A percentile compares a stretch with the other conserved stretches of the same genome.
Evolutionary conservation across 2,888 invertebrate species (phyloP).

Genomic region (Girardia tigrina): DNA sequence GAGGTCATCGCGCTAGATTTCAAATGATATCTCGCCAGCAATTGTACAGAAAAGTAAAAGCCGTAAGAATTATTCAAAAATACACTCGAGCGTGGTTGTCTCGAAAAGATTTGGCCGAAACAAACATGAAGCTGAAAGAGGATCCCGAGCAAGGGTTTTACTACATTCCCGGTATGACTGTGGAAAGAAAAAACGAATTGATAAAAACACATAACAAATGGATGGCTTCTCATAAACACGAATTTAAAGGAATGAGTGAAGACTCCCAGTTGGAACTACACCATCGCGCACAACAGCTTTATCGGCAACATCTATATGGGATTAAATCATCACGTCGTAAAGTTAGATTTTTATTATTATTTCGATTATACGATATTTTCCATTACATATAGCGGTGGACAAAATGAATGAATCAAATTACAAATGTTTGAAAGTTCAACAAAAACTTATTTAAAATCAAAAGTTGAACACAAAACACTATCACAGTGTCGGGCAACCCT

Average conservation of each 20-base stretch:
- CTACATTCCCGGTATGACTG: background rate
- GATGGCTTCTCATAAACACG: constrained; percentile 1
- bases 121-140: background rate
- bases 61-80: background rate
- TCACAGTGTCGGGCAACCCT: too few species aligned
- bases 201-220: background rate
- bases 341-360: too few species aligned
- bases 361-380: too few species aligned
- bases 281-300: background rate
- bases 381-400: too few species aligned
- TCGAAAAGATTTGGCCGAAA: background rate
- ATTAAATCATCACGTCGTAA: background rate
- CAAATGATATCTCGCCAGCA: constrained; percentile 39
- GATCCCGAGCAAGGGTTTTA: background rate
- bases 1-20: constrained; percentile 42
- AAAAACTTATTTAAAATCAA: too few species aligned
- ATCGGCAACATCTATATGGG: background rate
- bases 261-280: background rate
- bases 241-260: constrained; percentile 7
- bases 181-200: constrained; percentile 5
- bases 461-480: too few species aligned
- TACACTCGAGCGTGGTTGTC: background rate
- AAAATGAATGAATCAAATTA: too few species aligned
- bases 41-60: constrained; percentile 28
- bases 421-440: too few species aligned